Percentiles rank a stretch among this genome's conserved stretches.
These are phyloP conservation scores for Chloroclysta siterata DNA, from an alignment of 2,888 invertebrate genomes.

Conservation along the genomic window DNA sequence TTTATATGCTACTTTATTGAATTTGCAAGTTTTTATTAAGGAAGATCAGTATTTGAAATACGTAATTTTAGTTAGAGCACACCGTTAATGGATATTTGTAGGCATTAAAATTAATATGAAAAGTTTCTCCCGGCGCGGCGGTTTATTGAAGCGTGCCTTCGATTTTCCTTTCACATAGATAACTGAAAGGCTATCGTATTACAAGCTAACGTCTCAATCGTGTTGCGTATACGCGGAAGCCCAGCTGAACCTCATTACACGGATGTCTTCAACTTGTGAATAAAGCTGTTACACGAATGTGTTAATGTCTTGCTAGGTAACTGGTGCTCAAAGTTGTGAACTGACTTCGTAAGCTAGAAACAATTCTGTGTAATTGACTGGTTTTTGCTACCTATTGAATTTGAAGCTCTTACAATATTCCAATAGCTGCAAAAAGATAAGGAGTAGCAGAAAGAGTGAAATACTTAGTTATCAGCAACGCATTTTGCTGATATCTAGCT, in stretches of 20 bases:
- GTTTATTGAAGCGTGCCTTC: slow-evolving; percentile 15
- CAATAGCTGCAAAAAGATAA: neutral
- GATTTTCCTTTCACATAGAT: slow-evolving; percentile 26
- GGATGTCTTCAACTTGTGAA: slow-evolving; percentile 24
- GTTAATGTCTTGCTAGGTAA: slow-evolving; percentile 10
- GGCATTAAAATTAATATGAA: slow-evolving; percentile 21
- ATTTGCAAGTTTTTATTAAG: slow-evolving; percentile 22
- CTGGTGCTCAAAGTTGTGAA: slow-evolving; percentile 1
- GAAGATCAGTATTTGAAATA: slow-evolving; percentile 18
- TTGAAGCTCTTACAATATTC: neutral
- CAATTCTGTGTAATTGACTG: neutral
- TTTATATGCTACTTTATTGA: slow-evolving; percentile 49
- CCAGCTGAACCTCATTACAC: slow-evolving; percentile 21
- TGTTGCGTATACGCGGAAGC: slow-evolving; percentile 29
- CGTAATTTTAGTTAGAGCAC: slow-evolving; percentile 14
- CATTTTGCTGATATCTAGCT: too few relatives aligned
- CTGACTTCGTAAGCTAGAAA: slow-evolving; percentile 3
- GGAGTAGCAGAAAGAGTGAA: too few relatives aligned
- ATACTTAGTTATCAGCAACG: too few relatives aligned
- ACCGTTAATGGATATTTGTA: slow-evolving; percentile 22
- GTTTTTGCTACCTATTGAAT: neutral
- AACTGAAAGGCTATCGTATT: slow-evolving; percentile 26
- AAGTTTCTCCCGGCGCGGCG: slow-evolving; percentile 19
- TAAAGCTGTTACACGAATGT: slow-evolving; percentile 23
- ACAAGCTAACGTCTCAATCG: slow-evolving; percentile 19